These are phyloP conservation scores for Aldrovandia affinis DNA, from an alignment of 2,797 vertebrate species.

Conservation along the genomic window DNA sequence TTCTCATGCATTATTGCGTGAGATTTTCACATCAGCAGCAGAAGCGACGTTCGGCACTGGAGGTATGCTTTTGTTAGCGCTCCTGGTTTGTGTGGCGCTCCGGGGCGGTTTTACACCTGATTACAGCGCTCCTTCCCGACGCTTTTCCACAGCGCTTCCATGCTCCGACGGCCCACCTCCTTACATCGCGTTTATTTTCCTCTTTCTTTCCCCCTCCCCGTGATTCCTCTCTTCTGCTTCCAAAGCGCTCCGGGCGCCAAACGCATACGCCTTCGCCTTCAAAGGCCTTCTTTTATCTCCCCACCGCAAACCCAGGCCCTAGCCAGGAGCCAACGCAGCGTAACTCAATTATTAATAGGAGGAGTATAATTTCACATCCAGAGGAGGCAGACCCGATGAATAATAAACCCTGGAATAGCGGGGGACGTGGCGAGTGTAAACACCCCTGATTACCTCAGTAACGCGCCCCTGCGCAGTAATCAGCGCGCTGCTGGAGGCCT, in stretches of 20 bases:
- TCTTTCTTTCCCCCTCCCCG: slow-evolving; percentile 53
- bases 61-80: not conserved
- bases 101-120: slow-evolving; percentile 52
- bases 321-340: slow-evolving; percentile 57
- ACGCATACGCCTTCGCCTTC: slow-evolving; percentile 69
- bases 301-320: slow-evolving; percentile 54
- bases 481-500: slow-evolving; percentile 25
- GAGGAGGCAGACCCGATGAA: slow-evolving; percentile 53
- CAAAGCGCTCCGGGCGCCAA: slow-evolving; percentile 71
- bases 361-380: slow-evolving; percentile 55
- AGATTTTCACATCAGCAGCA: not conserved
- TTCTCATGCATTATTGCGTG: not conserved
- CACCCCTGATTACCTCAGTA: slow-evolving; percentile 52
- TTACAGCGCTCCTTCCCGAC: slow-evolving; percentile 60
- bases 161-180: slow-evolving; percentile 51
- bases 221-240: slow-evolving; percentile 73
- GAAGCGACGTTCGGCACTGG: not conserved
- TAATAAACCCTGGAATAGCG: slow-evolving; percentile 61
- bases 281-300: slow-evolving; percentile 73
- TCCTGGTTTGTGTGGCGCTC: not conserved
- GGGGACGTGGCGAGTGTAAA: slow-evolving; percentile 56
- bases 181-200: slow-evolving; percentile 69
- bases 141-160: slow-evolving; percentile 63
- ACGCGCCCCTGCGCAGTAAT: slow-evolving; percentile 51
- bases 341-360: slow-evolving; percentile 71